Conservation (phyloP, 2,797 vertebrate species). For the Enteromius thamalakanensis region DNA sequence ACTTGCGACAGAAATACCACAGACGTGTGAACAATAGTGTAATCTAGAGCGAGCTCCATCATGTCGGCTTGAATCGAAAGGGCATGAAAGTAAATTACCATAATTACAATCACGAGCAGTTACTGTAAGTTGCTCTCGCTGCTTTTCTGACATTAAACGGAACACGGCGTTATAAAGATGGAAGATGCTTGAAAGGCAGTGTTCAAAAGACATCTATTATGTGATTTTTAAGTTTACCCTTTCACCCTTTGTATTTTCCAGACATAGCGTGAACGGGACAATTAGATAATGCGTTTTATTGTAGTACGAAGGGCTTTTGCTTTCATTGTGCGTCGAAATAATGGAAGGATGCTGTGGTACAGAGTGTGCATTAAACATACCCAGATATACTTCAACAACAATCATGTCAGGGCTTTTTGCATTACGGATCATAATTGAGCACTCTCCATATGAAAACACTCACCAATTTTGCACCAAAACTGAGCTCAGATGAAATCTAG, state of each 20-base stretch:
- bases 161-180: neutral
- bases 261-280: conserved; percentile 1
- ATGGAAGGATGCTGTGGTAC: neutral
- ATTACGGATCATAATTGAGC: neutral
- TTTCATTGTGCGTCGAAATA: conserved; percentile 3
- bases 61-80: neutral
- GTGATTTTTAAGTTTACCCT: conserved; percentile 28
- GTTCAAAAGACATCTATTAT: conserved; percentile 28
- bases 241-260: conserved; percentile 21
- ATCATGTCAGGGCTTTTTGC: neutral
- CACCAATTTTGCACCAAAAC: neutral
- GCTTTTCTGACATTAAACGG: conserved; percentile 1
- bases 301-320: neutral
- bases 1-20: neutral
- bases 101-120: conserved; percentile 14
- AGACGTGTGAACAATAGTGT: conserved; percentile 19
- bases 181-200: conserved; percentile 2
- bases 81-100: conserved; percentile 35
- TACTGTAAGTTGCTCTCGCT: neutral
- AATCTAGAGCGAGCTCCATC: conserved; percentile 10
- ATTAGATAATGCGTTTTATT: conserved; percentile 5
- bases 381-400: neutral
- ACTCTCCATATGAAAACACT: conserved; percentile 5
- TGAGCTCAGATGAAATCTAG: neutral
- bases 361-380: neutral